A percentile compares a stretch with the other conserved stretches of the same genome.
These are phyloP conservation scores for Heloderma charlesbogerti DNA, from an alignment of 2,113 vertebrate genomes.

Conservation along the genomic window DNA sequence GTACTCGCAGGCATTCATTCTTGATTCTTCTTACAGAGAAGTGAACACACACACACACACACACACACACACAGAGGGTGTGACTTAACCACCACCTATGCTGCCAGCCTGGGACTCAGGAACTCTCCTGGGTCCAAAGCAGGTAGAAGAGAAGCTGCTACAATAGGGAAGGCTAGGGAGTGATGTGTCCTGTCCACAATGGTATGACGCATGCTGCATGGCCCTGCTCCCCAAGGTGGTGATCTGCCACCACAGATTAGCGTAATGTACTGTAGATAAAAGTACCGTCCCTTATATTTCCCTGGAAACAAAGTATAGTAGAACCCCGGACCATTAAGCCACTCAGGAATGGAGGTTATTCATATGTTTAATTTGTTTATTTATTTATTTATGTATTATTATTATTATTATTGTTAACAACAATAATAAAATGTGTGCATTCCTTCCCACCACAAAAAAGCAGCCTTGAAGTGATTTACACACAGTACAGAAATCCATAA, in stretches of 20 bases:
- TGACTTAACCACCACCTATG: background rate
- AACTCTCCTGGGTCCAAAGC: background rate
- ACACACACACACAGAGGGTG: too few relatives aligned
- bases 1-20: background rate
- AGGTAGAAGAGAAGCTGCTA: too few relatives aligned
- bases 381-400: too few relatives aligned
- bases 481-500: too few relatives aligned
- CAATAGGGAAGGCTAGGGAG: too few relatives aligned
- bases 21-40: background rate
- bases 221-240: background rate
- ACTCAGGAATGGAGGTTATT: background rate
- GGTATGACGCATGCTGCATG: too few relatives aligned
- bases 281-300: background rate
- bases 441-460: too few relatives aligned
- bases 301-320: background rate
- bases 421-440: too few relatives aligned
- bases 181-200: too few relatives aligned
- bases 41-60: background rate
- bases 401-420: too few relatives aligned
- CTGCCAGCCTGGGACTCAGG: background rate
- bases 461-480: too few relatives aligned
- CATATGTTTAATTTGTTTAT: background rate
- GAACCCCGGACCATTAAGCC: background rate
- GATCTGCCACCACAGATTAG: background rate
- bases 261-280: background rate